Conservation (phyloP, 2,888 invertebrate species). For the Villa cingulata region DNA sequence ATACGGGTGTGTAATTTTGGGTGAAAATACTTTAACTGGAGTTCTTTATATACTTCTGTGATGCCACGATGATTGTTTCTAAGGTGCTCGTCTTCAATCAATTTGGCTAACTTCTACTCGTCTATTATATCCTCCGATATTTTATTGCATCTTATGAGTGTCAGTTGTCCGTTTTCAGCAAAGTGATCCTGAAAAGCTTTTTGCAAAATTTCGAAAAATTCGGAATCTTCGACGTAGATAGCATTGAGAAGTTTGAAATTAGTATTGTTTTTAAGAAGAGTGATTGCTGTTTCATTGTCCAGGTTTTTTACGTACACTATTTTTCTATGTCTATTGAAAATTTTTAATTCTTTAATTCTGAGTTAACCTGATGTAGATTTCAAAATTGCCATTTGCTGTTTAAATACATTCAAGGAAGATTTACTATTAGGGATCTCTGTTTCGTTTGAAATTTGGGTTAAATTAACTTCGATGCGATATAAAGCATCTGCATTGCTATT, state of each 20-base stretch:
- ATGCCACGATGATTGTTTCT: not conserved
- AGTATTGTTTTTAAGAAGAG: constrained; percentile 8
- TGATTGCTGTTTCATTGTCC: constrained; percentile 1
- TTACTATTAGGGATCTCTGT: not conserved
- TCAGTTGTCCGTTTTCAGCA: too few species aligned
- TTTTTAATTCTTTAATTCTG: constrained; percentile 2
- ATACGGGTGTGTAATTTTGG: too few species aligned
- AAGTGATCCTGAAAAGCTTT: too few species aligned
- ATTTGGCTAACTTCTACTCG: constrained; percentile 4
- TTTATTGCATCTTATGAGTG: too few species aligned
- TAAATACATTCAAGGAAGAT: too few species aligned
- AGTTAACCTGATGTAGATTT: not conserved
- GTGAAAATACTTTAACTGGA: too few species aligned
- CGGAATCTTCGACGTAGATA: constrained; percentile 3
- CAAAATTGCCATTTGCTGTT: not conserved
- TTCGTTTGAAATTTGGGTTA: not conserved
- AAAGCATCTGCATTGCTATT: constrained; percentile 12
- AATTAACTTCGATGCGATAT: constrained; percentile 1
- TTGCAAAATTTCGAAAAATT: too few species aligned
- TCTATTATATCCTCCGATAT: not conserved
- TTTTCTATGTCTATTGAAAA: too few species aligned
- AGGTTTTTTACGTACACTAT: too few species aligned
- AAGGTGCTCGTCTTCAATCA: too few species aligned
- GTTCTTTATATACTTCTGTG: too few species aligned
- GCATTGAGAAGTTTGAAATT: constrained; percentile 7